A percentile compares a stretch with the other conserved stretches of the same genome.
Conservation (phyloP, 2,888 invertebrate genomes). For the Ennomos erosarius region DNA sequence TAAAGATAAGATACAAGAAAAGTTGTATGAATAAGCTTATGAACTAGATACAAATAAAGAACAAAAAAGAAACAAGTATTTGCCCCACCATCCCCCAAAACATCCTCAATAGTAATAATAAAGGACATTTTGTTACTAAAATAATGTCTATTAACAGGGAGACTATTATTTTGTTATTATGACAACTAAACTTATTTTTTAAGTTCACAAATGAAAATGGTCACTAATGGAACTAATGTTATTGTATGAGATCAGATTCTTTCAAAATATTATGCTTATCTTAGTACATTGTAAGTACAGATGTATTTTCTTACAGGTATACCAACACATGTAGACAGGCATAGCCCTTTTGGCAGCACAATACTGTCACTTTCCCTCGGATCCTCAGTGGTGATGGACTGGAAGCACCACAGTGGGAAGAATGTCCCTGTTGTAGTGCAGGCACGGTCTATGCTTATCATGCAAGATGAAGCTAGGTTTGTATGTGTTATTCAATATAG, state of each 20-base stretch:
- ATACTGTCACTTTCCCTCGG: conserved; percentile 95
- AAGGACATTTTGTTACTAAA: no score
- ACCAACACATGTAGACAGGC: conserved; percentile 97
- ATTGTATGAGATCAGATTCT: no score
- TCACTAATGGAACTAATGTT: no score
- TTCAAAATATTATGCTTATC: no score
- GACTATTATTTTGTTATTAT: background rate
- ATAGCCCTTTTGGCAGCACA: conserved; percentile 96
- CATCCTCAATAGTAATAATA: no score
- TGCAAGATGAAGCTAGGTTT: conserved; percentile 92
- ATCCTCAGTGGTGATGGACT: conserved; percentile 95
- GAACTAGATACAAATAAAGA: no score
- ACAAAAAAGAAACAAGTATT: no score
- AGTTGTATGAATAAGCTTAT: no score
- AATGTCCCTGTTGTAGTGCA: conserved; percentile 88
- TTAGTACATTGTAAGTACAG: no score
- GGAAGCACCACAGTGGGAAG: conserved; percentile 86
- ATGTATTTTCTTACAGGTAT: conserved; percentile 87
- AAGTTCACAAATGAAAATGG: no score
- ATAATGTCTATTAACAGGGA: no score
- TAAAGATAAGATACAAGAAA: no score
- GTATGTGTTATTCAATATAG: conserved; percentile 2
- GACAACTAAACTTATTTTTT: background rate
- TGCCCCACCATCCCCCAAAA: background rate
- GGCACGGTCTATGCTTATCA: conserved; percentile 90